Evolutionary conservation across 2,797 vertebrate species (phyloP), one percentile per base, ranked within the genome.

Genomic region (Peromyscus attwateri): DNA sequence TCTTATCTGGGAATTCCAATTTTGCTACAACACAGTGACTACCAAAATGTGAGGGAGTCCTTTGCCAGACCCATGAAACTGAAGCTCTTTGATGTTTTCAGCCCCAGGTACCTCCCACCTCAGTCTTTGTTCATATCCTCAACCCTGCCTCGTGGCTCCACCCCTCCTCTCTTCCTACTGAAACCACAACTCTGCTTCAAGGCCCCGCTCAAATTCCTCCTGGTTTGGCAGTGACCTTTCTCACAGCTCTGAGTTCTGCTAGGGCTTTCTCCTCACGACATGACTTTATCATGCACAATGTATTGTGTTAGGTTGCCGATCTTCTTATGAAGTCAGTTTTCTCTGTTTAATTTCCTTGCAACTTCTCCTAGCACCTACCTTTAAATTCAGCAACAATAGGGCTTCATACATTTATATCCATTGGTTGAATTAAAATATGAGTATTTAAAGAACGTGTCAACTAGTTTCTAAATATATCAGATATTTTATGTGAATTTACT

Each of bases 71-170:
- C 70, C 57, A 46, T 62, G 82, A 85, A 91, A 84, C 75, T 3
- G 66, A 57, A 92, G n/a, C 89, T 68, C 95, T 97, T 95, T 95
- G 97, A 97, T 92, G 96, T 95, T 73, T 40, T 8, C 82, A 25
- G 87, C 12, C 3, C 19, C 43, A 17, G 82, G 64, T 14, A 16
- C 52, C 92, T 92, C 57, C 55, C n/a, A 6, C 62, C 83, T 31
- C 29, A 0, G 0, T 12, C 77, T 97, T 92, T 95, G 88, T 96
- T 70, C 71, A 5, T 0, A 0, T 43, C 68, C 19, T 40, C 92
- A 7, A 1, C 49, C 14, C 73, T 19, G 52, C 77, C 68, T 12
- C 7, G 16, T 4, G 70, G 46, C 77, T 73, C 23, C 13, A 0
- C 34, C 46, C 40, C 29, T 91, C 71, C 52, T 37, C 79, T 62